phyloP scores from a whole-genome alignment of 1,140 invertebrate genomes.

The Leucophenga varia region DNA sequence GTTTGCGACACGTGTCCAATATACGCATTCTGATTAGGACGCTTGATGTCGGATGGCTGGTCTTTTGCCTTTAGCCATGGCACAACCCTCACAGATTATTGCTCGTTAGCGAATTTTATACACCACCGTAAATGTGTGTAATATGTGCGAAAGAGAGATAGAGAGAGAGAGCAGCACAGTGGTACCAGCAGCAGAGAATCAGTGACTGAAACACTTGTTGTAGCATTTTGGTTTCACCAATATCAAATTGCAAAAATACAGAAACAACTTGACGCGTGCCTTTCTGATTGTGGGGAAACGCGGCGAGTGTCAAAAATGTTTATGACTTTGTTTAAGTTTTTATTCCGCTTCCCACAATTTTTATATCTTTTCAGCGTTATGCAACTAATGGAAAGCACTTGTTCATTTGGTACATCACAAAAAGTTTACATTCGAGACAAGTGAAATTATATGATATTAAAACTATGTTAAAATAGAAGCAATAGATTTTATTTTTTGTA shows the following conservation, averaged over 20 bases:
- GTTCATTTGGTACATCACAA: slow-evolving; percentile 34
- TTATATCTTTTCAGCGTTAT: slow-evolving; percentile 21
- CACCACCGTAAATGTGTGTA: too few species aligned
- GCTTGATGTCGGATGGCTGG: too few species aligned
- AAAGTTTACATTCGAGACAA: too few species aligned
- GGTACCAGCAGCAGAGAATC: slow-evolving; percentile 2
- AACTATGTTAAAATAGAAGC: too few species aligned
- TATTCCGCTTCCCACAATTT: not conserved
- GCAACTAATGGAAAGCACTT: slow-evolving; percentile 48
- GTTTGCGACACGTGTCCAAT: slow-evolving; percentile 35
- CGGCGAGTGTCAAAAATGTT: slow-evolving; percentile 45
- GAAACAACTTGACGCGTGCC: slow-evolving; percentile 34
- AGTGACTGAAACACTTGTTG: too few species aligned
- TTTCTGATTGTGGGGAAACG: slow-evolving; percentile 35
- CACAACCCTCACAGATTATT: too few species aligned
- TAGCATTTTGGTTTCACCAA: slow-evolving; percentile 26
- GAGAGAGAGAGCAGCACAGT: slow-evolving; percentile 2
- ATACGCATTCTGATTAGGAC: slow-evolving; percentile 42
- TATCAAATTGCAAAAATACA: slow-evolving; percentile 43
- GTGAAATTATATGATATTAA: too few species aligned
- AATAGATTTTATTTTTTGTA: too few species aligned
- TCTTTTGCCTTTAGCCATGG: too few species aligned
- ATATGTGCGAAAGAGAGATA: too few species aligned
- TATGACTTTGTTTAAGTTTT: slow-evolving; percentile 52
- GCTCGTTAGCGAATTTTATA: too few species aligned